Evolutionary conservation across 2,797 vertebrate species (phyloP), one percentile per base, ranked within the genome.

Genomic region (Chrosomus eos): DNA sequence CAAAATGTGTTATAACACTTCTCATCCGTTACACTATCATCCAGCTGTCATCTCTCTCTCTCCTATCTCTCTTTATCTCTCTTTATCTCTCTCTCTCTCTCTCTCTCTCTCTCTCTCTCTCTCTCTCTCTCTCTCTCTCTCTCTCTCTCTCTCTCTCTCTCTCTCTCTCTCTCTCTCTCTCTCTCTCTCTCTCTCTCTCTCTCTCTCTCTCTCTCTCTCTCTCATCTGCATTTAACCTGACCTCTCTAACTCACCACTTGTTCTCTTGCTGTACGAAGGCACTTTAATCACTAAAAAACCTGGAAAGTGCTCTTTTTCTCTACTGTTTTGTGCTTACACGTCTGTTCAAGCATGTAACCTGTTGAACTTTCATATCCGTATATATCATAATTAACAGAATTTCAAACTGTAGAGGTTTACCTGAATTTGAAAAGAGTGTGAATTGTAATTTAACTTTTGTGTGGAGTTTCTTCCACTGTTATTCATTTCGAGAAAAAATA

Each of bases 301-400:
- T 62, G 16, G n/a, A 78, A 78, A 78, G 76, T 78, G 76, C 76
- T 43, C 38, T 45, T 43, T 78, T 40, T 45, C 55, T 58, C 55
- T 31, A 11, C 58, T 45, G 38, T 40, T 45, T 28, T 62, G 9
- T 4, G 76, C 58, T 31, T 78, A 13, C 19, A 75, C 5, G 9
- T 45, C n/a, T 62, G n/a, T 45, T 64, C 58, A 78, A 78, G 58
- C 76, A 43, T 11, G 23, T 18, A 60, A 36, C 53, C 74, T 64
- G n/a, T 58, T 64, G 76, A 64, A 45, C 76, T 19, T 64, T 78
- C 38, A 31, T 28, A 64, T 31, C 38, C 3, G 1, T 64, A 31
- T 64, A 78, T 64, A 64, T 60, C 58, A 40, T 40, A 76, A 62
- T 64, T 64, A 43, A 64, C 58, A 43, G n/a, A 45, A 40, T 78